Conservation (phyloP, 2,888 invertebrate species). For the Hesperia comma region DNA sequence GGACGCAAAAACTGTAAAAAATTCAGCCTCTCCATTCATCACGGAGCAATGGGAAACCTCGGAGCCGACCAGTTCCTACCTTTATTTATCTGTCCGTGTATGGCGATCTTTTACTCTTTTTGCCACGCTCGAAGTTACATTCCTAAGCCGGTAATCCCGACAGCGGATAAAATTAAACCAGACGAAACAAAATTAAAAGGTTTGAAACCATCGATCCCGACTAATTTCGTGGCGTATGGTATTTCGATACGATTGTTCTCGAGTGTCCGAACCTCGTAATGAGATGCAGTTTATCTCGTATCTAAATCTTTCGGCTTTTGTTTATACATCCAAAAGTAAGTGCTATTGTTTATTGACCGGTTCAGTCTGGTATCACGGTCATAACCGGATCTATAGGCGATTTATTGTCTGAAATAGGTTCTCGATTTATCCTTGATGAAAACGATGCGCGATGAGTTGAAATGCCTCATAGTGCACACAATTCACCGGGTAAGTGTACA, state of each 20-base stretch:
- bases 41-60: conserved; percentile 72
- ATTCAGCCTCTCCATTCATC: conserved; percentile 76
- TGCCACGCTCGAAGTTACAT: conserved; percentile 75
- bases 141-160: conserved; percentile 83
- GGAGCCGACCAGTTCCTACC: conserved; percentile 73
- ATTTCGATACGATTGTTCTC: conserved; percentile 59
- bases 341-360: conserved; percentile 12
- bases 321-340: conserved; percentile 43
- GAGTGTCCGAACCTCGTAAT: conserved; percentile 56
- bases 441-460: conserved; percentile 47
- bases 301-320: conserved; percentile 51
- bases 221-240: conserved; percentile 81
- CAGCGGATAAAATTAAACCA: conserved; percentile 83
- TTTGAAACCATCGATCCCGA: conserved; percentile 76
- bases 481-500: conserved; percentile 66
- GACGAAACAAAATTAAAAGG: conserved; percentile 84
- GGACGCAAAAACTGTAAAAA: conserved; percentile 59
- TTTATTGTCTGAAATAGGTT: conserved; percentile 27
- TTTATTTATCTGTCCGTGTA: conserved; percentile 80
- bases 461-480: conserved; percentile 63
- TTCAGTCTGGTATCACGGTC: not conserved
- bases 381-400: not conserved
- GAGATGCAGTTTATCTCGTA: conserved; percentile 53
- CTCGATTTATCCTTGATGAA: conserved; percentile 33
- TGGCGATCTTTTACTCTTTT: conserved; percentile 77